Conservation (phyloP, 2,113 vertebrate genomes). For the Caloenas nicobarica region DNA sequence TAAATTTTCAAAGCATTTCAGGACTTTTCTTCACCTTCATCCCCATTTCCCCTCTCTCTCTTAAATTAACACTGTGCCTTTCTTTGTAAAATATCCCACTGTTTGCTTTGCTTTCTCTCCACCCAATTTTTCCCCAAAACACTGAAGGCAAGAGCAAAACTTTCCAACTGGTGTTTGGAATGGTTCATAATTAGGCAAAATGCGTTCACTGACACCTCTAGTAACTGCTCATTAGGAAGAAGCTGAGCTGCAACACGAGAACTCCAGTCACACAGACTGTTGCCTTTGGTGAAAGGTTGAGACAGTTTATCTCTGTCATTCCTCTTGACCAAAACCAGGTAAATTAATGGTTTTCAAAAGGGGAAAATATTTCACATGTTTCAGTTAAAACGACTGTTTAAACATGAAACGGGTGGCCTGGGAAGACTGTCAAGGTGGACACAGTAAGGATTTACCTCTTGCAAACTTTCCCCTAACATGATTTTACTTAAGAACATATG, state of each 20-base stretch:
- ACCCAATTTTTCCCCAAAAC: not conserved
- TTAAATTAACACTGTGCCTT: not conserved
- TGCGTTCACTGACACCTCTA: constrained; percentile 3
- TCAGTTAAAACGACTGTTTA: not conserved
- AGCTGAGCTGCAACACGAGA: not conserved
- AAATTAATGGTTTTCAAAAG: not conserved
- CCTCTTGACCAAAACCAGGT: not conserved
- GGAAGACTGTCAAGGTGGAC: not conserved
- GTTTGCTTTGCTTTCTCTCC: not conserved
- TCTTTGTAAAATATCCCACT: not conserved
- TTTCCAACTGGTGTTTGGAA: not conserved
- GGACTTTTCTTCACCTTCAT: not conserved
- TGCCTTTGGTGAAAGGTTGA: not conserved
- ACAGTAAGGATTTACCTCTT: constrained; percentile 1
- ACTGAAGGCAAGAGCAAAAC: not conserved
- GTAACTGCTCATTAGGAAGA: constrained; percentile 1
- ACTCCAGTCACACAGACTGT: not conserved
- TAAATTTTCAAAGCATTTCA: not conserved
- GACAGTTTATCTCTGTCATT: not conserved
- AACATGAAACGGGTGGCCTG: not conserved
- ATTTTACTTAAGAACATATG: not conserved
- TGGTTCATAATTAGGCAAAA: not conserved
- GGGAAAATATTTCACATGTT: not conserved
- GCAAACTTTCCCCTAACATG: not conserved
- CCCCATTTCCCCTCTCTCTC: not conserved